Conservation (phyloP, 2,113 vertebrate species). For the Sphaerodactylus townsendi region DNA sequence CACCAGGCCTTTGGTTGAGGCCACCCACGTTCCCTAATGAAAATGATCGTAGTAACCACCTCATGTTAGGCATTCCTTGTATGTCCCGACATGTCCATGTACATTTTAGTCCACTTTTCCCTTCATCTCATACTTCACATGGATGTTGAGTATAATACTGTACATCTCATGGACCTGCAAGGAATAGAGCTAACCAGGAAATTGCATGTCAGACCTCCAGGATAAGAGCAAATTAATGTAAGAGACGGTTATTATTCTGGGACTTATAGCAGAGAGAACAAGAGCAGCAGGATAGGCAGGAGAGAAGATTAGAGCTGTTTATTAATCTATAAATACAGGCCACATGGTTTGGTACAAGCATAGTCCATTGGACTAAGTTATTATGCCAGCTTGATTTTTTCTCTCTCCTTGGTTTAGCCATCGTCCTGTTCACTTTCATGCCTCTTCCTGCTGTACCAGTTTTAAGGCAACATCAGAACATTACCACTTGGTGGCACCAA, state of each 20-base stretch:
- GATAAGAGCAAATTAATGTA: not conserved
- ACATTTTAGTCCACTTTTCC: not conserved
- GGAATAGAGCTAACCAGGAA: not conserved
- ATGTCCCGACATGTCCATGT: not conserved
- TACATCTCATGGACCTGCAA: not conserved
- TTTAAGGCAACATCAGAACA: not conserved
- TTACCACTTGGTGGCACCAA: conserved; percentile 30
- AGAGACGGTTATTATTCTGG: not conserved
- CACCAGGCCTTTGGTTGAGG: too few species aligned
- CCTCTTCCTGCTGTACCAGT: not conserved
- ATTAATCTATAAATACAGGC: not conserved
- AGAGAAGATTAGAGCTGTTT: not conserved
- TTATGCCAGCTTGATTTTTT: not conserved
- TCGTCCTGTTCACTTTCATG: not conserved
- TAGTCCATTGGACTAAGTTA: not conserved
- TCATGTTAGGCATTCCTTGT: not conserved
- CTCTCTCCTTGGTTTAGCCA: not conserved
- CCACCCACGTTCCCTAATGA: too few species aligned
- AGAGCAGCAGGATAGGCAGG: not conserved
- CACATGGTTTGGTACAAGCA: not conserved
- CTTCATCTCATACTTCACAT: not conserved
- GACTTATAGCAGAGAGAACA: not conserved
- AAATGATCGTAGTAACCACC: not conserved
- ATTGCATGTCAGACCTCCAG: not conserved
- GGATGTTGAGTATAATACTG: not conserved